These are phyloP conservation scores for Pseudotriccus pelzelni DNA, from an alignment of 2,797 vertebrate species.

Conservation along the genomic window DNA sequence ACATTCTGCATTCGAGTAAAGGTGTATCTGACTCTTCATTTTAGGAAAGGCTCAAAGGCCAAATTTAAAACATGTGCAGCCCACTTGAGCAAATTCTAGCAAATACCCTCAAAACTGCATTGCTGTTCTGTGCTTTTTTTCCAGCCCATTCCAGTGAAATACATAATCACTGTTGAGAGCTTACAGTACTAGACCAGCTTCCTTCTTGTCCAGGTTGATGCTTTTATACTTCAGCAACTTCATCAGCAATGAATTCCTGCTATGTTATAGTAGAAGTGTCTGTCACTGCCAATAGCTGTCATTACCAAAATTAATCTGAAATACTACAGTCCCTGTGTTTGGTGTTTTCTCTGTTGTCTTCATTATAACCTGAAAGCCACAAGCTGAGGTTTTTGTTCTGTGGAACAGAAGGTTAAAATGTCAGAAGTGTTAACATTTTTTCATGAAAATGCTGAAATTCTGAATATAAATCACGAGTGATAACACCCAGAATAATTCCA, in stretches of 20 bases:
- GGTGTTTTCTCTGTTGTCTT: neutral
- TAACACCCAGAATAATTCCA: neutral
- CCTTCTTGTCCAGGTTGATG: neutral
- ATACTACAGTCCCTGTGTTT: neutral
- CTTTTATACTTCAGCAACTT: neutral
- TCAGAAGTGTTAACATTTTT: neutral
- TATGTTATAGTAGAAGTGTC: neutral
- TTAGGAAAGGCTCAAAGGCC: neutral
- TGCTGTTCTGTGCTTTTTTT: neutral
- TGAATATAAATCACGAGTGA: neutral
- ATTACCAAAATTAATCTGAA: neutral
- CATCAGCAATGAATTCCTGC: neutral
- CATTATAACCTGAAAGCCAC: neutral
- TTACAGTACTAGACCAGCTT: neutral
- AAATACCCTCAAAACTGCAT: neutral
- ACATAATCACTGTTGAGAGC: neutral
- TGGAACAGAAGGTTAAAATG: neutral
- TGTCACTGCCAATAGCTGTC: neutral
- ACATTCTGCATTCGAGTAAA: neutral
- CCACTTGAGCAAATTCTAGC: neutral
- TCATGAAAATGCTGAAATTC: neutral
- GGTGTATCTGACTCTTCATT: neutral
- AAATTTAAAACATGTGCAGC: neutral
- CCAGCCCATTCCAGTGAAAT: neutral
- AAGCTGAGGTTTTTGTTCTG: neutral